Evolutionary conservation across 2,797 vertebrate species (phyloP), one percentile per base, ranked within the genome.

Genomic region (Pseudochromis fuscus): DNA sequence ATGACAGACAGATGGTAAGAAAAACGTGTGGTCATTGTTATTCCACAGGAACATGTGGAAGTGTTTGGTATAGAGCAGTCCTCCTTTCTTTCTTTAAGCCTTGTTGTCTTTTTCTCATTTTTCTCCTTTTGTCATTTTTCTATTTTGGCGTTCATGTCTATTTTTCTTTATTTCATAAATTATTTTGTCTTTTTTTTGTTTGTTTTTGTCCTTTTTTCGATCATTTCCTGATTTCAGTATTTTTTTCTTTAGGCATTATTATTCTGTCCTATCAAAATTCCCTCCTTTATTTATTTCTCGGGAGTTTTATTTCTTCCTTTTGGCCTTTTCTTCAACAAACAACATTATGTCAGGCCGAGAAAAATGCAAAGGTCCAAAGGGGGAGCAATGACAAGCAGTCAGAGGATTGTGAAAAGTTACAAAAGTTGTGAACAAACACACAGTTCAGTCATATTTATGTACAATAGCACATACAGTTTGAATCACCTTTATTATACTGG

Each of bases 1-100:
- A 48, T 52, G 60, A 61, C 31, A 42, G 38, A 65, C 40, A 3
- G 30, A 65, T 57, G 55, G 70, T 49, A 68, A 77, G 57, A 75
- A 57, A 67, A 79, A 80, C 16, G 12, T 58, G 24, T 23, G 45
- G n/a, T 45, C 59, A 38, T 72, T 66, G 38, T 45, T 50, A 72
- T 75, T 80, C 62, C 53, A 33, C 51, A 56, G 50, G 27, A 65
- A 67, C 28, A 27, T 0, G 0, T 33, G 9, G n/a, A n/a, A n/a
- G n/a, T n/a, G n/a, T n/a, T n/a, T n/a, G n/a, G n/a, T n/a, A n/a
- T n/a, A n/a, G n/a, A 16, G 16, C 49, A 18, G 5, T 59, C 46
- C 5, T 49, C 63, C 12, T 24, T 19, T 25, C 28, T 35, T 33
- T 44, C 46, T 18, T 40, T 42, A 7, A 8, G 7, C 8, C 40